phyloP scores from a whole-genome alignment of 2,113 vertebrate species.

The Ptilonorhynchus violaceus region DNA sequence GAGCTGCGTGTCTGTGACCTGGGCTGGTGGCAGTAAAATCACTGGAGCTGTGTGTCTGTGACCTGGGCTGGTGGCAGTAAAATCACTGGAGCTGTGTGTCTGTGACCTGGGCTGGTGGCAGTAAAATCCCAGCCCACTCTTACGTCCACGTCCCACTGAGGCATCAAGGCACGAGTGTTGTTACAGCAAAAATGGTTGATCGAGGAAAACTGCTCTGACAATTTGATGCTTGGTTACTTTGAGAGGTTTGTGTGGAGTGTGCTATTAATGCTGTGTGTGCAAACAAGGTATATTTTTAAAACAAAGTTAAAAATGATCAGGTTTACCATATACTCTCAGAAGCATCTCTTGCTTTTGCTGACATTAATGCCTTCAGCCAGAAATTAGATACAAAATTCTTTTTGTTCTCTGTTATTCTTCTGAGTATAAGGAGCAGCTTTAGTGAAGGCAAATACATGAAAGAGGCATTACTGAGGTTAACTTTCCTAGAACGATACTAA shows the following conservation, averaged over 20 bases:
- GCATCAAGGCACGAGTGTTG: not conserved
- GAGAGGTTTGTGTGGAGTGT: not conserved
- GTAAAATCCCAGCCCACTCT: not conserved
- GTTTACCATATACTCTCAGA: not conserved
- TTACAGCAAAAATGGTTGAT: not conserved
- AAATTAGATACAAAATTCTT: not conserved
- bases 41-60: no score
- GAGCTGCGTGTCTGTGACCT: not conserved
- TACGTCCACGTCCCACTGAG: not conserved
- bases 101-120: not conserved
- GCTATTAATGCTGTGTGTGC: not conserved
- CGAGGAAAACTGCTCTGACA: not conserved
- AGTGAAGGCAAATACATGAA: not conserved
- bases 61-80: fast-evolving
- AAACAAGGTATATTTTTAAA: not conserved
- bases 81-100: not conserved
- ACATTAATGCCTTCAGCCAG: not conserved
- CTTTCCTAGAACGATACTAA: not conserved
- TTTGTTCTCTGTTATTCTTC: not conserved
- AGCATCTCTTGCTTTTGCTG: not conserved
- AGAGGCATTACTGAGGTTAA: not conserved
- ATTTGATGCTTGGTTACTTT: not conserved
- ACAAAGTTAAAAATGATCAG: not conserved
- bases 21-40: not conserved
- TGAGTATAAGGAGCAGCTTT: not conserved